These are phyloP conservation scores for Porites evermanni DNA, from an alignment of 92 coral and sea anemone genomes.

Conservation along the genomic window DNA sequence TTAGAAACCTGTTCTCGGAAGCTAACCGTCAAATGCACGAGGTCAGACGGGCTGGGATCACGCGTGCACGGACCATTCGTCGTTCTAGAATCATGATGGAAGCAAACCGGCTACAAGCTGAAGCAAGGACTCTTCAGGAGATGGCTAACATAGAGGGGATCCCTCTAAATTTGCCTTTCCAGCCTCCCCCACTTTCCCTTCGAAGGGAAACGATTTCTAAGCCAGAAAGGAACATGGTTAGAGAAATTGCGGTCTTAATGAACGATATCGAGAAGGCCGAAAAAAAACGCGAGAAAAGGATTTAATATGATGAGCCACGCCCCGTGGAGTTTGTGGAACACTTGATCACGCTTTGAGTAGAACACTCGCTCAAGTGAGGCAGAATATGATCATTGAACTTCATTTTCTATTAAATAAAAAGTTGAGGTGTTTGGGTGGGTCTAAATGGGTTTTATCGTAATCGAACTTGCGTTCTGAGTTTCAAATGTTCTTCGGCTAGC, in stretches of 20 bases:
- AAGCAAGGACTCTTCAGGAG: slow-evolving; percentile 45
- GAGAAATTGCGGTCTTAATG: slow-evolving; percentile 31
- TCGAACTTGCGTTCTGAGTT: neutral
- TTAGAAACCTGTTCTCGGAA: slow-evolving; percentile 19
- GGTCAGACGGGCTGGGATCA: slow-evolving; percentile 29
- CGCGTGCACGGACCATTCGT: slow-evolving; percentile 16
- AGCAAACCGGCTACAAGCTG: slow-evolving; percentile 39
- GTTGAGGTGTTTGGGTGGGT: neutral
- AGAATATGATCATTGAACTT: neutral
- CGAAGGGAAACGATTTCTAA: slow-evolving; percentile 25
- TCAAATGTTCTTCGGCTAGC: neutral
- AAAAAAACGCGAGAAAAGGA: neutral
- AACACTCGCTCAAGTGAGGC: neutral
- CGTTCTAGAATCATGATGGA: slow-evolving; percentile 40
- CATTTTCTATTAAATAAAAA: neutral
- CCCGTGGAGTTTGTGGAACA: neutral
- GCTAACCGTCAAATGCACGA: slow-evolving; percentile 36
- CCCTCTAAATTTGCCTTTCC: slow-evolving; percentile 30
- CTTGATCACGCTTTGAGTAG: neutral
- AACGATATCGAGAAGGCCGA: slow-evolving; percentile 28
- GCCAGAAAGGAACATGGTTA: slow-evolving; percentile 15
- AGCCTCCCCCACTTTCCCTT: no score
- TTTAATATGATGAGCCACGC: neutral
- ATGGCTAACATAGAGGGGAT: slow-evolving; percentile 36
- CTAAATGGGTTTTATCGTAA: neutral